Evolutionary conservation across 30 jellyfish, hydroid and myxozoan genomes (phyloP), one percentile per base, ranked within the genome.

Genomic region (Turritopsis dohrnii): DNA sequence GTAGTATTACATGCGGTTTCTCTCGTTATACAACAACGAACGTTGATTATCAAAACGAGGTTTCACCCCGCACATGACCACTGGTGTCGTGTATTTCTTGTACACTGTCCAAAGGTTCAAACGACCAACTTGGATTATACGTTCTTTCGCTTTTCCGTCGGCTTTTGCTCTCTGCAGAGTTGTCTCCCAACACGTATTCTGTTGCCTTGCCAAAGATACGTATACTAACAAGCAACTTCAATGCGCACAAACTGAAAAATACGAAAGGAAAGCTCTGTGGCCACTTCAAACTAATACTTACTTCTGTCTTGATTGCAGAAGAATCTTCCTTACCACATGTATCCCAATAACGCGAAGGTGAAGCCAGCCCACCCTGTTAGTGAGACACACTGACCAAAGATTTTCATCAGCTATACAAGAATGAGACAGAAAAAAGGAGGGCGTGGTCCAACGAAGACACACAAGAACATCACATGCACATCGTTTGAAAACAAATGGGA

Each of bases 191-290:
- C 26, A 87, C 84, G 85, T 87, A 87, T 65, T 75, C 79, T 18
- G 96, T 87, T 9, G 97, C 96, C 76, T 92, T 87, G 8, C 97
- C 97, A 52, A 87, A 86, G 71, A 92, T 85, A 66, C 84, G 94
- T 3, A 92, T 84, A 82, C 97, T 88, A 65, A 92, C 91, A 16
- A 92, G 80, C 52, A 92, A 52, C 81, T 92, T 92, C 71, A 92
- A 29, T 60, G 97, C 97, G 76, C 97, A 87, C 17, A 92, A 75
- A 74, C 97, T 92, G 80, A n/a, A 83, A 85, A 54, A 7, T n/a
- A n/a, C n/a, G n/a, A n/a, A n/a, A n/a, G n/a, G n/a, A n/a, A n/a
- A n/a, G n/a, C n/a, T n/a, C n/a, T n/a, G n/a, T n/a, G n/a, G n/a
- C n/a, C n/a, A n/a, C n/a, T n/a, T n/a, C n/a, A n/a, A n/a, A n/a